These are phyloP conservation scores for Drosophila chauvacae DNA, from an alignment of 1,140 invertebrate species.

Conservation along the genomic window DNA sequence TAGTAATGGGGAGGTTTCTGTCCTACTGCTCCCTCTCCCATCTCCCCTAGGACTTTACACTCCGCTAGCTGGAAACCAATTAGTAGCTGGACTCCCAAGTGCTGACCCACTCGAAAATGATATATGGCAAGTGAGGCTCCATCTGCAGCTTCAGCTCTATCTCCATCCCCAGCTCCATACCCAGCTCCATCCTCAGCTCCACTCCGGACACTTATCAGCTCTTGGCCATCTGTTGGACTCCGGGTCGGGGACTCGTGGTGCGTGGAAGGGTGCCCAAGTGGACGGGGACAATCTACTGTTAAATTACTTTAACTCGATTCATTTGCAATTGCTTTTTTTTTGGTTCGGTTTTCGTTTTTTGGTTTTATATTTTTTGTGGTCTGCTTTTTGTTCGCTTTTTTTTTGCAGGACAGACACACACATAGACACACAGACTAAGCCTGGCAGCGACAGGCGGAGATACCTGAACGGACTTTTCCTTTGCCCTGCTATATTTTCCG, in stretches of 20 bases:
- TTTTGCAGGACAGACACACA: background rate
- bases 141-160: background rate
- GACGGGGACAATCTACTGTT: slow-evolving; percentile 63
- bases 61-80: slow-evolving; percentile 37
- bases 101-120: slow-evolving; percentile 48
- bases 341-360: background rate
- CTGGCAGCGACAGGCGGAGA: slow-evolving; percentile 73
- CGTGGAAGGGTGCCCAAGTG: background rate
- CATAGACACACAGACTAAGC: slow-evolving; percentile 21
- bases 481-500: too few species aligned
- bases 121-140: slow-evolving; percentile 21
- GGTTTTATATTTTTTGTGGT: slow-evolving; percentile 12
- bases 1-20: background rate
- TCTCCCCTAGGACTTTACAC: background rate
- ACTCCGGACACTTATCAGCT: slow-evolving; percentile 54
- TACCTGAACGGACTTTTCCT: slow-evolving; percentile 54
- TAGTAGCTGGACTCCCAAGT: slow-evolving; percentile 38
- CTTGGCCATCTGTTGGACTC: slow-evolving; percentile 54
- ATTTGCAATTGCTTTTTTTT: slow-evolving; percentile 68
- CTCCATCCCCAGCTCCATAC: background rate
- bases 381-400: slow-evolving; percentile 5
- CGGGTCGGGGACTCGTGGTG: background rate
- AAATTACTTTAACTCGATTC: slow-evolving; percentile 80
- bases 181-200: background rate
- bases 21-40: background rate